These are phyloP conservation scores for Oscarella lobularis DNA, from an alignment of 37 sponge, comb jelly and placozoan genomes.

Conservation along the genomic window DNA sequence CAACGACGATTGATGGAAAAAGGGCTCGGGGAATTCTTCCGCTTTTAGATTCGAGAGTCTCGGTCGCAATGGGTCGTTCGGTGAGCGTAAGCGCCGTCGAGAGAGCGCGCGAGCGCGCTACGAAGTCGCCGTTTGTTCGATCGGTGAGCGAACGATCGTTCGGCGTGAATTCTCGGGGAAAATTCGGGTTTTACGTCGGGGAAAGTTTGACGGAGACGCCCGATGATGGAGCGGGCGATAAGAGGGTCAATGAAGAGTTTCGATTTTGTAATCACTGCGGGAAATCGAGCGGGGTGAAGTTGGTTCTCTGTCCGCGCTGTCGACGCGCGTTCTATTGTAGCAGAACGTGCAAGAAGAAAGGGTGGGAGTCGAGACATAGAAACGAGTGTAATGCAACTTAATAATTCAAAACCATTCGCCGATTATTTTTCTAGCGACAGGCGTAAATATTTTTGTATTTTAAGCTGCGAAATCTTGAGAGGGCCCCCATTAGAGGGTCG, in stretches of 20 bases:
- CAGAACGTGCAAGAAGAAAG: slow-evolving; percentile 22
- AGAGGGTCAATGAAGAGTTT: not conserved
- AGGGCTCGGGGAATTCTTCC: not conserved
- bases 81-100: not conserved
- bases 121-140: not conserved
- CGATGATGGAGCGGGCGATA: not conserved
- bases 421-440: too few relatives aligned
- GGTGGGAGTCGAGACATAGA: slow-evolving; percentile 52
- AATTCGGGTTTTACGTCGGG: too few relatives aligned
- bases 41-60: too few relatives aligned
- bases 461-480: too few relatives aligned
- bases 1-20: not conserved
- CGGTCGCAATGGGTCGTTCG: not conserved
- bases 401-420: too few relatives aligned
- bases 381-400: too few relatives aligned
- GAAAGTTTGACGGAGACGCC: not conserved
- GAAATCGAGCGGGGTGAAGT: slow-evolving; percentile 23
- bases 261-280: slow-evolving; percentile 59
- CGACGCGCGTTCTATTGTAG: slow-evolving; percentile 40
- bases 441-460: too few relatives aligned
- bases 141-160: not conserved
- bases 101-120: not conserved
- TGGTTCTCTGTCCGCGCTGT: slow-evolving; percentile 38
- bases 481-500: too few relatives aligned
- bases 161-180: not conserved